Percentiles rank a stretch among this genome's conserved stretches.
These are phyloP conservation scores for Ornithorhynchus anatinus DNA, from an alignment of 2,113 vertebrate species.

Conservation along the genomic window DNA sequence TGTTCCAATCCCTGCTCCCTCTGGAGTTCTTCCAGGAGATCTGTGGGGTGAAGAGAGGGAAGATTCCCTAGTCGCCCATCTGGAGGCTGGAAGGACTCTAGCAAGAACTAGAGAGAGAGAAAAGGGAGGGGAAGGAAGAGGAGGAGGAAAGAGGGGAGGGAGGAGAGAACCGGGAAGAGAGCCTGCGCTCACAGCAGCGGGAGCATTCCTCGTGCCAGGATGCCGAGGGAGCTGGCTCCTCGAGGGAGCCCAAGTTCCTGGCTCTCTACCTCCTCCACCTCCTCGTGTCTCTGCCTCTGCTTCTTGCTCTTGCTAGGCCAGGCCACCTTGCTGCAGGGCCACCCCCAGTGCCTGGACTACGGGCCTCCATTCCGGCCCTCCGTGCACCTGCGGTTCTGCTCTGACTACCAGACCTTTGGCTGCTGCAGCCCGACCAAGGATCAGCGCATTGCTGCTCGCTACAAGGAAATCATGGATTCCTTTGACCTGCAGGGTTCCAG, in stretches of 20 bases:
- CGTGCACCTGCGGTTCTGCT: conserved; percentile 80
- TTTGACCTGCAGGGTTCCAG: conserved; percentile 60
- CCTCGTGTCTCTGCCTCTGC: background rate
- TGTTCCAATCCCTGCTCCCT: no score
- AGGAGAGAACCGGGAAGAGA: conserved; percentile 22
- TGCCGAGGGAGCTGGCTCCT: conserved; percentile 43
- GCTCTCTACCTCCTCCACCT: background rate
- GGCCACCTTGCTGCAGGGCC: conserved; percentile 55
- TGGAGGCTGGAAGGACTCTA: no score
- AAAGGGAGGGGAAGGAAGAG: background rate
- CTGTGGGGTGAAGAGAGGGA: no score
- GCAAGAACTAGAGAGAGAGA: background rate
- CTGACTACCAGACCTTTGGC: conserved; percentile 77
- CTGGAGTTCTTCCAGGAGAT: no score
- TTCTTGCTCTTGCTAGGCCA: conserved; percentile 39
- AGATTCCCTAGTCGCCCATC: no score
- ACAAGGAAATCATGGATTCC: conserved; percentile 75
- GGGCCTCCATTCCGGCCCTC: conserved; percentile 77
- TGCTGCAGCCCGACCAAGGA: conserved; percentile 82
- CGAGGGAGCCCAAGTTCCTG: background rate
- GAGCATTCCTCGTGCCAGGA: conserved; percentile 47
- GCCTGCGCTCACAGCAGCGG: conserved; percentile 31
- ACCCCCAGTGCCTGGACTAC: conserved; percentile 87
- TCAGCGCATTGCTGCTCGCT: conserved; percentile 74
- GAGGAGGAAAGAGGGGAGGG: conserved; percentile 3